Evolutionary conservation across 2,113 vertebrate species (phyloP), one percentile per base, ranked within the genome.

Genomic region (Megaptera novaeangliae): DNA sequence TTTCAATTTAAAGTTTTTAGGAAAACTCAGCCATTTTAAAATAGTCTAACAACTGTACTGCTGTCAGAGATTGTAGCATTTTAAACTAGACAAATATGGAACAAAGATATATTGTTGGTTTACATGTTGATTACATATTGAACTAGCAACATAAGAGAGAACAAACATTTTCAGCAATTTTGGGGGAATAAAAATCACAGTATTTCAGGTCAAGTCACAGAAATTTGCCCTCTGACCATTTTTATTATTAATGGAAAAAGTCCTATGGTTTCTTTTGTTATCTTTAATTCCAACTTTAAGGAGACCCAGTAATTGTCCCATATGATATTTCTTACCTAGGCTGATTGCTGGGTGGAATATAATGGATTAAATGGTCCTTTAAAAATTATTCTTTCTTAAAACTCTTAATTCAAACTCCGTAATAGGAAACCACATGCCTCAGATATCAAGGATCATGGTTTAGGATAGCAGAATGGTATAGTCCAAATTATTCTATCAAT

Each of bases 181-280:
- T n/a, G 6, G 27, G n/a, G 3, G 6, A 94, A n/a, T 0, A 2
- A 10, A 55, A 80, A 91, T 68, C 94, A 97, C 34, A 7, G 20
- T 77, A 96, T 94, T 96, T 87, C 84, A 96, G 80, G 12, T 44
- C 25, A 97, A 85, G 74, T 55, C 77, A 86, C 27, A 49, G 23
- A 61, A 74, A 93, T 49, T 23, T 88, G n/a, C 39, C 46, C 25
- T 90, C 8, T 39, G 52, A 63, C 20, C 46, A 36, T 41, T 59
- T 85, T 27, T 68, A 75, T 36, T 89, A 63, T 78, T 59, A 94
- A 85, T 66, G 34, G n/a, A 61, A 68, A 81, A 86, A 68, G 12
- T 72, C 34, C 17, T 13, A 61, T 20, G 75, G 39, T 39, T 80
- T 75, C 21, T 71, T 66, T 55, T 66, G 36, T 31, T 59, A 88